A percentile compares a stretch with the other conserved stretches of the same genome.
phyloP scores from a whole-genome alignment of 2,797 vertebrate species.

The Leptodactylus fallax region DNA sequence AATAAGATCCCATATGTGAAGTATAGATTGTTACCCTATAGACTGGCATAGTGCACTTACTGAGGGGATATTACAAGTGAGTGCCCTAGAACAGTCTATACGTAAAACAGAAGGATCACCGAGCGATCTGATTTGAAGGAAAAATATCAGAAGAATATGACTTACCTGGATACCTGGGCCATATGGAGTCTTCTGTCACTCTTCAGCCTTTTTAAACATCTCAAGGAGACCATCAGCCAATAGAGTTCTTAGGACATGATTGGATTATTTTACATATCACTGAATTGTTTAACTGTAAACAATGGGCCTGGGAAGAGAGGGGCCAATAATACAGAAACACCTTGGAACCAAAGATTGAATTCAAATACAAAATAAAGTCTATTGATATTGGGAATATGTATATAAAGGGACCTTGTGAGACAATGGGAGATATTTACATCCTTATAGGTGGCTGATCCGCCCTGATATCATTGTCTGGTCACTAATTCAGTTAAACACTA shows the following conservation, averaged over 20 bases:
- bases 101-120: no score
- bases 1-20: no score
- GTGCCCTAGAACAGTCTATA: no score
- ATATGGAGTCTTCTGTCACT: background rate
- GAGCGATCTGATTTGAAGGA: no score
- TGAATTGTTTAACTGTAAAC: conserved; percentile 53
- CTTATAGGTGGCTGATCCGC: background rate
- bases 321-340: conserved; percentile 14
- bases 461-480: conserved; percentile 1
- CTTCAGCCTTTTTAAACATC: conserved; percentile 20
- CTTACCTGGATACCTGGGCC: conserved; percentile 25
- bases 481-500: conserved; percentile 55
- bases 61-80: no score
- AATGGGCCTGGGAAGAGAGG: background rate
- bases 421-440: conserved; percentile 53
- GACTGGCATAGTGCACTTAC: no score
- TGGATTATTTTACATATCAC: conserved; percentile 43
- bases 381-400: conserved; percentile 33
- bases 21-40: no score
- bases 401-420: conserved; percentile 22
- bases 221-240: conserved; percentile 14
- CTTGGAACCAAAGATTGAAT: conserved; percentile 57
- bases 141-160: no score
- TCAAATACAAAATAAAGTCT: conserved; percentile 50
- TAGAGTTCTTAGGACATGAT: conserved; percentile 34